Evolutionary conservation across 2,113 vertebrate species (phyloP), one percentile per base, ranked within the genome.

Genomic region (Chelonoidis abingdonii): DNA sequence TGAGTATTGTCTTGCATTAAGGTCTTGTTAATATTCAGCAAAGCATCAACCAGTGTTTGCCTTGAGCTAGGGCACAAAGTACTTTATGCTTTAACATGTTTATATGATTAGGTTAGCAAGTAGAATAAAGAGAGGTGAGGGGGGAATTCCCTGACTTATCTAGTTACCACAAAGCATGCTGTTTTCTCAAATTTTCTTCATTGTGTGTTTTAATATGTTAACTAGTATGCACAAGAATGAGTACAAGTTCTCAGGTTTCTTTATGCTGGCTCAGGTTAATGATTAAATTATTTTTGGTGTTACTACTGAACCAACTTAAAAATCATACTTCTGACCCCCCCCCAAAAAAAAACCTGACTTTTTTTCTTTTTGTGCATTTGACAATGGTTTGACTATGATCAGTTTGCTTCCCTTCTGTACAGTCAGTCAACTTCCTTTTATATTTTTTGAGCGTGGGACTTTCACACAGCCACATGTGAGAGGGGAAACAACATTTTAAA

Each of bases 21-120:
- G 5, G 38, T 21, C 69, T 75, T 41, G 21, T 22, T 75, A 41
- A 38, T 41, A 22, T 75, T 75, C 69, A 38, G n/a, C 69, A 62
- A 31, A 38, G 44, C 75, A 8, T 27, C 10, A 16, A 25, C 25
- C 13, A 8, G 29, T 47, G 13, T n/a, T 38, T 76, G 75, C 75
- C 72, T 65, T 47, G 3, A 5, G 25, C 17, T 44, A 47, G 49
- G 56, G 9, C 7, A 72, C 1, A 0, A 12, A 0, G 9, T 62
- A 22, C 54, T 80, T 57, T 53, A 44, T 35, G 2, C n/a, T 86
- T 76, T 1, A 19, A 1, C 52, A 53, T 56, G 17, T 53, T 50
- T 2, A n/a, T 80, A 53, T 57, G 24, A 11, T 47, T 50, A n/a
- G 25, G 4, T 8, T 53, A 49, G 17, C 65, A 84, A 79, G 3